Conservation (phyloP, 2,888 invertebrate species). For the Cyaniris semiargus region DNA sequence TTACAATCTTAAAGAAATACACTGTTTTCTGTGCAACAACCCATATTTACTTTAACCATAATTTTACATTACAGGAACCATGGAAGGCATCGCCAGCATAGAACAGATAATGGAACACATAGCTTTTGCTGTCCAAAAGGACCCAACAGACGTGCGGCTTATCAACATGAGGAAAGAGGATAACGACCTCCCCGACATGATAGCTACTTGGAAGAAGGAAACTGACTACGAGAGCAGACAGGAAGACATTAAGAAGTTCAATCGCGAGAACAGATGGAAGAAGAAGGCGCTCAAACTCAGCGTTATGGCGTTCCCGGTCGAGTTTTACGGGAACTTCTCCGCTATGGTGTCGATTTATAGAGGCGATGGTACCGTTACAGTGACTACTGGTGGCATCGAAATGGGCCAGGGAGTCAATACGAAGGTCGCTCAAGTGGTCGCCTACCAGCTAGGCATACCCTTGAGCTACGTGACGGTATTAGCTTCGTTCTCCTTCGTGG, state of each 20-base stretch:
- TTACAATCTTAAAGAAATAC: not conserved
- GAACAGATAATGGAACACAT: conserved; percentile 87
- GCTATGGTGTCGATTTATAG: conserved; percentile 84
- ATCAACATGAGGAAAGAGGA: conserved; percentile 76
- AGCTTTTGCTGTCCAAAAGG: conserved; percentile 76
- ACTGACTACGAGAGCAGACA: conserved; percentile 78
- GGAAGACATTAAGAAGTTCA: conserved; percentile 77
- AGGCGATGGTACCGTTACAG: conserved; percentile 84
- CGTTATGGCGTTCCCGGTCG: conserved; percentile 84
- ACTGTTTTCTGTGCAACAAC: not conserved
- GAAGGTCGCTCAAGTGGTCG: conserved; percentile 88
- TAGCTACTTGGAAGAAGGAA: conserved; percentile 65
- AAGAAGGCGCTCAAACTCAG: conserved; percentile 84
- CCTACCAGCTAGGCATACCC: conserved; percentile 85
- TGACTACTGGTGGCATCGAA: conserved; percentile 86
- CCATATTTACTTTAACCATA: too few relatives aligned
- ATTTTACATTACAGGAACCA: conserved; percentile 60
- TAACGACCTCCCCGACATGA: conserved; percentile 72
- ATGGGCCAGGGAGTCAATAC: conserved; percentile 91
- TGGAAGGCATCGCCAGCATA: conserved; percentile 80
- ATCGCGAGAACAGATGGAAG: conserved; percentile 86
- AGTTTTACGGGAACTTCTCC: conserved; percentile 77
- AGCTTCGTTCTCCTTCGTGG: conserved; percentile 78
- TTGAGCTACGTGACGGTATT: conserved; percentile 81
- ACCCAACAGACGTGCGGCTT: conserved; percentile 80